Evolutionary conservation across 53 echinoderm and acorn worm genomes (phyloP), one percentile per base, ranked within the genome.

Genomic region (Crossaster papposus): DNA sequence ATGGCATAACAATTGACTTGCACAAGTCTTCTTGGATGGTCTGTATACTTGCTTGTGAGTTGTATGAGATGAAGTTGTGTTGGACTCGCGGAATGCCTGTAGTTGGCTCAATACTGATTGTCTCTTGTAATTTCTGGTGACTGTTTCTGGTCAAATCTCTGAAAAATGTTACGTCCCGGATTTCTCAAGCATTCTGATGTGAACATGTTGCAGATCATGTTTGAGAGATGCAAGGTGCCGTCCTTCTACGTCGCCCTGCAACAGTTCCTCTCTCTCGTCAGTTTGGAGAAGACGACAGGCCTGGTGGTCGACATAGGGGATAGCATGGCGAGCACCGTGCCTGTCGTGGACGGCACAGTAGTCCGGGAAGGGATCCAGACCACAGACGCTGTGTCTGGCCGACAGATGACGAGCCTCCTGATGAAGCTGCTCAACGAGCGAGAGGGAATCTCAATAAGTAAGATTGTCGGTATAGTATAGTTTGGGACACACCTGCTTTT

Each of bases 231-330:
- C 93, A 94, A 94, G 65, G 65, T 93, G 29, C 96, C 96, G 14
- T 94, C 94, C 15, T 94, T 96, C 93, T 96, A 96, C 89, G 92
- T 96, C 4, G 94, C 94, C 0, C 90, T 96, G 87, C 96, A 94
- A 79, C 92, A 91, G 4, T 91, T 90, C 34, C 86, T 94, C 52
- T 91, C 94, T 30, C 90, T 94, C 15, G 81, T 93, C 71, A 91
- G 93, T 37, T 79, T 94, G 37, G 93, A 93, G 12, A 84, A 91
- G 38, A 96, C 94, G 81, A 96, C 96, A 36, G 96, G 96, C 76
- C 86, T 94, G 71, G 96, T 96, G 86, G 79, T 94, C 1, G 96
- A 96, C 51, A 79, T 94, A 30, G 94, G 96, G 79, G 94, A 96
- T 78, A 93, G 94, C 81, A 93, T 96, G 89, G 86, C 94, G 79